Evolutionary conservation across 64 coral and sea anemone species (phyloP).

Genomic region (Astreopora myriophthalma): DNA sequence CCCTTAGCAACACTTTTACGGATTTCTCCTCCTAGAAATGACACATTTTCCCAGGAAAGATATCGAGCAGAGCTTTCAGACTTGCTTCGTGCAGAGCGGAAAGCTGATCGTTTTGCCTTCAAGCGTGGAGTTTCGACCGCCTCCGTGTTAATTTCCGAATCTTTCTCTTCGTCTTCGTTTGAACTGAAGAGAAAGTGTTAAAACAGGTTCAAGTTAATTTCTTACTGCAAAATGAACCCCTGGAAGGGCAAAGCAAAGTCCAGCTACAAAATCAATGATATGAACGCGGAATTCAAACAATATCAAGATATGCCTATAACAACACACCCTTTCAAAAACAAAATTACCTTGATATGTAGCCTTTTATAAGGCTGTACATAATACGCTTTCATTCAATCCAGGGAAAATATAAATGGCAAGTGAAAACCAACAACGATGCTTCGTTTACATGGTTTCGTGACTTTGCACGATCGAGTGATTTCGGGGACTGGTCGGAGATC

Average conservation of each 20-base stretch:
- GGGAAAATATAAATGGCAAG: background rate
- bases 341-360: conserved; percentile 74
- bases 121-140: background rate
- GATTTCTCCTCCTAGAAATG: conserved; percentile 61
- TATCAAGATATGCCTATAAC: background rate
- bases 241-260: background rate
- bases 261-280: background rate
- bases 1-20: conserved; percentile 55
- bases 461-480: background rate
- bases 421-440: background rate
- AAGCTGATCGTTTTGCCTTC: background rate
- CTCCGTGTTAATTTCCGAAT: background rate
- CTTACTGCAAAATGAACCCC: background rate
- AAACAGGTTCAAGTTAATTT: background rate
- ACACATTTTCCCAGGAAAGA: conserved; percentile 71
- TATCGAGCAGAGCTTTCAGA: conserved; percentile 61
- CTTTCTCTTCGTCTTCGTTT: conserved; percentile 27
- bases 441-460: background rate
- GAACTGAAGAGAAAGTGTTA: background rate
- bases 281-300: background rate
- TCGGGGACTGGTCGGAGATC: background rate
- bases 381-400: conserved; percentile 24
- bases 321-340: background rate
- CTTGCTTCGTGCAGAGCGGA: conserved; percentile 24
- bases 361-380: conserved; percentile 86